Evolutionary conservation across 2,797 vertebrate genomes (phyloP).

Genomic region (Botia kubotai): DNA sequence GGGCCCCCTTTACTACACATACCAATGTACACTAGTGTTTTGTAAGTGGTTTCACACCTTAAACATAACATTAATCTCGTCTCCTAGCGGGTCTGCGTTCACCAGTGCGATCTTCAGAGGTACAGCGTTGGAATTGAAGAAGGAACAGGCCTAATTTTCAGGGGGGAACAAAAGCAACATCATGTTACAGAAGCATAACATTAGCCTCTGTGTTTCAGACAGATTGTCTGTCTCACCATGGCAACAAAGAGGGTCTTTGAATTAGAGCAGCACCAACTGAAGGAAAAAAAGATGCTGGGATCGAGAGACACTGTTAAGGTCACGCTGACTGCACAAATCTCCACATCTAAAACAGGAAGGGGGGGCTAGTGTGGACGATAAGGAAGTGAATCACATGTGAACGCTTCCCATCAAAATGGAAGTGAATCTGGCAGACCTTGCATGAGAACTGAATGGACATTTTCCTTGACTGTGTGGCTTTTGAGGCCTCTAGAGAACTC

Average conservation of each 20-base stretch:
- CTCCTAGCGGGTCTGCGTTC: slow-evolving; percentile 92
- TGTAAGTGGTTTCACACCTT: slow-evolving; percentile 80
- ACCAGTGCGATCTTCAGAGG: slow-evolving; percentile 92
- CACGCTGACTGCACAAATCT: slow-evolving; percentile 28
- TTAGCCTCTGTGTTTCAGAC: slow-evolving; percentile 19
- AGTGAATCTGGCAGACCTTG: slow-evolving; percentile 1
- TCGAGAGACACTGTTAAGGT: slow-evolving; percentile 18
- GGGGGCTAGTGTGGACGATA: slow-evolving; percentile 16
- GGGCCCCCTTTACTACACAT: background rate
- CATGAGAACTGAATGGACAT: background rate
- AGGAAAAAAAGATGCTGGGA: background rate
- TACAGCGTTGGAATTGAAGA: slow-evolving; percentile 98
- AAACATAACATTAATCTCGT: slow-evolving; percentile 98
- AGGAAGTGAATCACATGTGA: slow-evolving; percentile 45
- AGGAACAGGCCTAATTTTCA: slow-evolving; percentile 87
- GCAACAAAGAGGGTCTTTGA: slow-evolving; percentile 30
- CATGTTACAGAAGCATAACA: slow-evolving; percentile 15
- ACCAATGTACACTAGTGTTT: background rate
- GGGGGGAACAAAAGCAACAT: slow-evolving; percentile 2
- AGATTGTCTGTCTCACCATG: slow-evolving; percentile 1
- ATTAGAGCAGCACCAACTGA: background rate
- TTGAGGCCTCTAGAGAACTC: background rate
- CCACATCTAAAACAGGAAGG: slow-evolving; percentile 37
- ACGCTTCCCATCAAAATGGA: slow-evolving; percentile 6
- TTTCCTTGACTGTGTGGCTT: background rate